Evolutionary conservation across 2,113 vertebrate genomes (phyloP).

Genomic region (Corythornis madagascariensis): DNA sequence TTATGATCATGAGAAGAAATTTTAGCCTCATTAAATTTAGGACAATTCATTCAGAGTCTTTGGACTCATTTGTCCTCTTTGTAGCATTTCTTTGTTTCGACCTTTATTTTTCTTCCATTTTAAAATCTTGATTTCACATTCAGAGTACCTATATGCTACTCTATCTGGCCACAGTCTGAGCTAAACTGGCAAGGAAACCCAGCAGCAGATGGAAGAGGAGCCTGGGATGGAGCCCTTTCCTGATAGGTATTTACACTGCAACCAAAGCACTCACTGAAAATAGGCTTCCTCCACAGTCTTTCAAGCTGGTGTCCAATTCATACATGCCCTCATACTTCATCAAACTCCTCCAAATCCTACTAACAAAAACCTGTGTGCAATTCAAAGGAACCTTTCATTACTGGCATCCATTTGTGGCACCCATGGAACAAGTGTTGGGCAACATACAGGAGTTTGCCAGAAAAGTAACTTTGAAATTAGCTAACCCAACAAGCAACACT

Average conservation of each 20-base stretch:
- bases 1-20: not conserved
- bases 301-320: not conserved
- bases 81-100: not conserved
- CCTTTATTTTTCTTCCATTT: not conserved
- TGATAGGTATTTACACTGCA: not conserved
- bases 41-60: not conserved
- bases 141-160: not conserved
- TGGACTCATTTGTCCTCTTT: not conserved
- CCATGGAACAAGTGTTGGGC: not conserved
- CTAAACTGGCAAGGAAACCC: not conserved
- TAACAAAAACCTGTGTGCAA: not conserved
- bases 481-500: not conserved
- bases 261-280: not conserved
- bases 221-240: not conserved
- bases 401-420: not conserved
- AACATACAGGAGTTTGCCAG: not conserved
- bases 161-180: not conserved
- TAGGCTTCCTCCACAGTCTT: not conserved
- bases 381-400: not conserved
- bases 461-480: not conserved
- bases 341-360: not conserved
- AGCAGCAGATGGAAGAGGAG: not conserved
- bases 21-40: not conserved
- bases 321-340: not conserved
- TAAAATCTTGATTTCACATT: not conserved